Evolutionary conservation across 2,888 invertebrate genomes (phyloP), one percentile per base, ranked within the genome.

Genomic region (Lasioglossum villosulum): DNA sequence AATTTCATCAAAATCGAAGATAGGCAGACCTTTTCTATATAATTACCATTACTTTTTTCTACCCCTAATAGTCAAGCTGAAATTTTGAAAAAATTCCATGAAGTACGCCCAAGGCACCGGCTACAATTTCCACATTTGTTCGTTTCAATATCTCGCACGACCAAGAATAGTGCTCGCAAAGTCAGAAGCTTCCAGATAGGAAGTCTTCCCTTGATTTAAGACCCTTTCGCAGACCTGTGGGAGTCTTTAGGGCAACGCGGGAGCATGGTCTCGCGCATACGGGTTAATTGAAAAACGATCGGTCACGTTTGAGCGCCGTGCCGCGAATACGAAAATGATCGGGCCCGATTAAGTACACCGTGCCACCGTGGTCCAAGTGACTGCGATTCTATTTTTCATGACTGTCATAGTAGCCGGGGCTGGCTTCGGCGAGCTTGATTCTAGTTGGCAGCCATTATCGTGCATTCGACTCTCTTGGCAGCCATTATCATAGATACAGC

Each of bases 391-490:
- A 86, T 78, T 81, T 78, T 72, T 81, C 78, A 68, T 72, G 48
- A 59, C 59, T 75, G 71, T 78, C 81, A 48, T 63, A 56, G 76
- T 34, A 34, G 37, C 23, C 34, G 77, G 10, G 10, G 23, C 68
- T 78, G 79, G 78, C 76, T 86, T 73, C 78, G 30, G 52, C 79
- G 19, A 80, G 59, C 45, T 74, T 83, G 86, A 80, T 78, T 86
- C 80, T 75, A 81, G 81, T 90, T 90, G 90, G 82, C 86, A 88
- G 82, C 80, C 82, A 84, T 83, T 90, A 86, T 89, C 86, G 79
- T 86, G 80, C 72, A 81, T 78, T 68, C 71, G 89, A 83, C 83
- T 90, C 86, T 86, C 89, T 88, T 90, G 88, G 86, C 89, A 80
- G 83, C 80, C 66, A 84, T 81, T 82, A 78, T 90, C 83, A 73